Evolutionary conservation across 2,113 vertebrate genomes (phyloP), one percentile per base, ranked within the genome.

Genomic region (Globicephala melas): DNA sequence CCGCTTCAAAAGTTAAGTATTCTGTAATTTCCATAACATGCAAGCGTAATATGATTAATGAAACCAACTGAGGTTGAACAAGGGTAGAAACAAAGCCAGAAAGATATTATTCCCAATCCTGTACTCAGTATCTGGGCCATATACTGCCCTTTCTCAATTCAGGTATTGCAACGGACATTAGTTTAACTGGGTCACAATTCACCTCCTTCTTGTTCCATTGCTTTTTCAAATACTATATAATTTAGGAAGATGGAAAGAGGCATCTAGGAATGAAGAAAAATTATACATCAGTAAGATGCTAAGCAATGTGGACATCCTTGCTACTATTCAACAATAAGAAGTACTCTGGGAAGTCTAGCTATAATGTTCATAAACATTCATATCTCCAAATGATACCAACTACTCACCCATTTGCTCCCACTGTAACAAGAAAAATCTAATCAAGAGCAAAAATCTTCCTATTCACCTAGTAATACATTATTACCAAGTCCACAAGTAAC

Each of bases 181-280:
- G 97, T 97, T 98, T 98, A 97, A 98, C 96, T 97, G 97, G 97
- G 97, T 98, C 97, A 97, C 97, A 98, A 97, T 97, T 97, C 98
- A 98, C 96, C 97, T 97, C 96, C 97, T 97, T 98, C 96, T 98
- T 97, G 97, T 98, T 98, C 97, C 97, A 98, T 97, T 98, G 96
- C 96, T 97, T 98, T 98, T 97, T 98, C 97, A 98, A 98, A 97
- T 98, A 98, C 97, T 98, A 98, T 80, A 97, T 97, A 98, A 98
- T 97, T 98, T 97, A 97, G 96, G 93, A 97, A 98, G 97, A 97
- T 97, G 97, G 96, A 98, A 98, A 98, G 97, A 98, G 94, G 97
- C 96, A 97, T 98, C 97, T 97, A 97, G 97, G 97, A 96, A 97
- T 97, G 96, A 98, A 98, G 96, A 97, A 94, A 98, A 98, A 98